These are phyloP conservation scores for Nomada lathburiana DNA, from an alignment of 2,888 invertebrate species.

Conservation along the genomic window DNA sequence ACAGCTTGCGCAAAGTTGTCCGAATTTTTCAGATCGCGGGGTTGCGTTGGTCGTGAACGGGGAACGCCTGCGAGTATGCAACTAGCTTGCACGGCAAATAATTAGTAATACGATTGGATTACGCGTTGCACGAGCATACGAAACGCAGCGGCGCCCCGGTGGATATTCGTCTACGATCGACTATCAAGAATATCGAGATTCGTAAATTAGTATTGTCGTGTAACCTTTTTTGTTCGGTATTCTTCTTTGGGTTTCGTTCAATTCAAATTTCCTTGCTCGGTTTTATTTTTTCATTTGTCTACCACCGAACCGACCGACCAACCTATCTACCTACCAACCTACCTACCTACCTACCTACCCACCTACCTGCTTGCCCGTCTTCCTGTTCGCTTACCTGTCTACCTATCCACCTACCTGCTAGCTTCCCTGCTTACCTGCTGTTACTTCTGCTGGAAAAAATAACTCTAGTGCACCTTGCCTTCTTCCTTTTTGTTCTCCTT, in stretches of 20 bases:
- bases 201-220: not conserved
- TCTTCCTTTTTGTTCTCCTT: not conserved
- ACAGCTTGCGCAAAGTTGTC: too few relatives aligned
- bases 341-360: slow-evolving; percentile 20
- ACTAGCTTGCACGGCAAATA: too few relatives aligned
- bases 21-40: too few relatives aligned
- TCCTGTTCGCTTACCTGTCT: slow-evolving; percentile 5
- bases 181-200: not conserved
- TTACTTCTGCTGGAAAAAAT: slow-evolving; percentile 47
- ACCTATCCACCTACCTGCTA: slow-evolving; percentile 9
- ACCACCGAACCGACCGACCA: not conserved
- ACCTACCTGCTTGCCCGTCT: slow-evolving; percentile 26
- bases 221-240: not conserved
- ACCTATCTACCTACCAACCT: slow-evolving; percentile 11
- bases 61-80: too few relatives aligned
- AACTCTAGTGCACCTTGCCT: slow-evolving; percentile 18
- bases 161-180: too few relatives aligned
- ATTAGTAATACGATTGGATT: too few relatives aligned
- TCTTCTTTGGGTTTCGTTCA: not conserved
- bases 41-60: too few relatives aligned
- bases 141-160: too few relatives aligned
- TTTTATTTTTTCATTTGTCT: not conserved
- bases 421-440: slow-evolving; percentile 57
- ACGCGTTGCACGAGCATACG: too few relatives aligned
- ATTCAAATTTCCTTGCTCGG: slow-evolving; percentile 18